These are phyloP conservation scores for Helobdella robusta DNA, from an alignment of 2,888 invertebrate genomes.

Conservation along the genomic window DNA sequence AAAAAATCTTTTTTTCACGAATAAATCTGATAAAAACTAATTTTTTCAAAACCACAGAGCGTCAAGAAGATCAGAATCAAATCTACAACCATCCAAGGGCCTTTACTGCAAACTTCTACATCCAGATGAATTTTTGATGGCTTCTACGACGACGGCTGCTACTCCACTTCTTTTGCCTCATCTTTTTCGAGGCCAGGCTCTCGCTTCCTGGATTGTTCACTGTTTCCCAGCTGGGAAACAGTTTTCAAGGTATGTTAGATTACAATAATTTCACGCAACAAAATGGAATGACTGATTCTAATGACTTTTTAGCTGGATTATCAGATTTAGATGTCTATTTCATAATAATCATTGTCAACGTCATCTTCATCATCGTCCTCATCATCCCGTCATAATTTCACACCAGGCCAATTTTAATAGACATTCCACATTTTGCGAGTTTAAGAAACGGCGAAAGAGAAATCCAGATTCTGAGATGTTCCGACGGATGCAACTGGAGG, in stretches of 20 bases:
- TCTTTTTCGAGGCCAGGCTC: conserved; percentile 11
- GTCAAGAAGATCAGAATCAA: conserved; percentile 16
- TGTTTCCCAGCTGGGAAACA: conserved; percentile 17
- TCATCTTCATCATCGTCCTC: too few species aligned
- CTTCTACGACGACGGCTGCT: too few species aligned
- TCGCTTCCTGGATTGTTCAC: conserved; percentile 20
- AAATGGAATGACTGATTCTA: too few species aligned
- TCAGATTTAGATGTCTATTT: too few species aligned
- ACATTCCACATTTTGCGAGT: conserved; percentile 21
- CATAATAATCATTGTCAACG: too few species aligned
- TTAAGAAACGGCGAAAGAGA: conserved; percentile 20
- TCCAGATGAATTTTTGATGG: background rate
- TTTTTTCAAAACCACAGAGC: too few species aligned
- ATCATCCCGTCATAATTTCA: too few species aligned
- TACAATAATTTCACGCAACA: too few species aligned
- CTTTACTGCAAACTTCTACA: conserved; percentile 8
- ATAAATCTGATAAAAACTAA: too few species aligned
- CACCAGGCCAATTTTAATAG: conserved; percentile 17
- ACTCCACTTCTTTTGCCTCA: conserved; percentile 10
- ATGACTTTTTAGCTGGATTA: too few species aligned
- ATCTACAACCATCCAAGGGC: background rate
- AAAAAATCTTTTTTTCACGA: too few species aligned
- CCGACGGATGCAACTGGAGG: conserved; percentile 19
- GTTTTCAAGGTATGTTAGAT: conserved; percentile 14
- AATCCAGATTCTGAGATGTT: conserved; percentile 10